Percentiles rank a stretch among this genome's conserved stretches.
phyloP scores from a whole-genome alignment of 1,140 invertebrate species.

The Hylaeus volcanicus region DNA sequence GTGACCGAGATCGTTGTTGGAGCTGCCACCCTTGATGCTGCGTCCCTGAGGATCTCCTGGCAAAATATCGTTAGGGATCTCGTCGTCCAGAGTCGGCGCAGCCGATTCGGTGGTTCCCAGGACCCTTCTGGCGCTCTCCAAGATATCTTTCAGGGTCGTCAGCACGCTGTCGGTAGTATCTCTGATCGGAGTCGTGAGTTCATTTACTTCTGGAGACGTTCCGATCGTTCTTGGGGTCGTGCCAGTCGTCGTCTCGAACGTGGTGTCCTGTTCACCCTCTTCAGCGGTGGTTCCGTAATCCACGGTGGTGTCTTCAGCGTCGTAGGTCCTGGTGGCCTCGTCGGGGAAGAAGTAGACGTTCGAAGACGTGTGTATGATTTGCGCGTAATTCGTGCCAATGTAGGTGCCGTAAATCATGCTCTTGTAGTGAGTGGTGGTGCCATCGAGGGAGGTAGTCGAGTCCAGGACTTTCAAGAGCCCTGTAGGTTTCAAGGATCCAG shows the following conservation, averaged over 20 bases:
- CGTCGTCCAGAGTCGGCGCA: constrained; percentile 64
- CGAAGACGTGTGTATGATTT: constrained; percentile 83
- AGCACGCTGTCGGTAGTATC: constrained; percentile 71
- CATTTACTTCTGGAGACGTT: constrained; percentile 76
- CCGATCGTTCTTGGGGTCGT: constrained; percentile 69
- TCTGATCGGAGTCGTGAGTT: constrained; percentile 67
- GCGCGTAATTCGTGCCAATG: constrained; percentile 82
- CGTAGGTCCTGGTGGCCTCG: constrained; percentile 68
- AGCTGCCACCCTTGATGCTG: constrained; percentile 70
- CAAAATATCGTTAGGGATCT: constrained; percentile 75
- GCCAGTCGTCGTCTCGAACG: constrained; percentile 73
- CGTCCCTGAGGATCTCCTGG: constrained; percentile 73
- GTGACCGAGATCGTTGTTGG: constrained; percentile 60
- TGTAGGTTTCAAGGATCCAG: constrained; percentile 77
- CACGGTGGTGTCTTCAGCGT: constrained; percentile 63
- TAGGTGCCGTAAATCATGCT: constrained; percentile 83
- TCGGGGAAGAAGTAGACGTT: constrained; percentile 82
- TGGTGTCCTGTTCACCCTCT: constrained; percentile 62
- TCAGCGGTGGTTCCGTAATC: constrained; percentile 63
- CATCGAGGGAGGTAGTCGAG: constrained; percentile 81
- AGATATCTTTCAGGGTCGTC: constrained; percentile 71
- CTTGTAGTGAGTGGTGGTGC: constrained; percentile 83
- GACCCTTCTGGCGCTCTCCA: constrained; percentile 60
- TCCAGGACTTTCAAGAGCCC: constrained; percentile 82
- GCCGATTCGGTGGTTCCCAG: constrained; percentile 58